Percentiles rank a stretch among this genome's conserved stretches.
Conservation (phyloP, 2,113 vertebrate genomes). For the Antigone vipio region DNA sequence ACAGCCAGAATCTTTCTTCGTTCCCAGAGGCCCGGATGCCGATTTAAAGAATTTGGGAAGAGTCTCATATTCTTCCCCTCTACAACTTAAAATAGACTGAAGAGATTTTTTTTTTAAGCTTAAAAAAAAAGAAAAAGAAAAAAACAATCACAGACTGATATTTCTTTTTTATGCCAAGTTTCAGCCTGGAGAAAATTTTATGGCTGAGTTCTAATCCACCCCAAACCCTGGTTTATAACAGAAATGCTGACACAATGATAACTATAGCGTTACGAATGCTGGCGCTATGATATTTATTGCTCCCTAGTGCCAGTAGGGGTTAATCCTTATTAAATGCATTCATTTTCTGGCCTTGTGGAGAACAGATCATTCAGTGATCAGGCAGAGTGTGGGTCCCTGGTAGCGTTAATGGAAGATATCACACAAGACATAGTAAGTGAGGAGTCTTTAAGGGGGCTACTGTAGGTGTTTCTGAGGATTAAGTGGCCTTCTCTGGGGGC, state of each 20-base stretch:
- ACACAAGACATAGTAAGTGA: background rate
- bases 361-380: constrained; percentile 45
- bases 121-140: background rate
- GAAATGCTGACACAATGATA: constrained; percentile 76
- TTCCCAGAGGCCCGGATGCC: background rate
- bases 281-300: constrained; percentile 70
- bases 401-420: constrained; percentile 30
- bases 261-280: constrained; percentile 63
- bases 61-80: constrained; percentile 50
- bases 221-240: constrained; percentile 75
- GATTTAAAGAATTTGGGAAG: constrained; percentile 35
- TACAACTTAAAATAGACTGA: constrained; percentile 48
- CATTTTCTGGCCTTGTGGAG: constrained; percentile 61
- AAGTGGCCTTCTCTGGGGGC: background rate
- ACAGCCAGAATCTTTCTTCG: constrained; percentile 14
- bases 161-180: constrained; percentile 72
- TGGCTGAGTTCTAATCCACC: constrained; percentile 74
- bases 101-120: background rate
- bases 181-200: constrained; percentile 78
- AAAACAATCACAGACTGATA: constrained; percentile 37
- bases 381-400: background rate
- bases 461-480: constrained; percentile 31
- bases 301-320: constrained; percentile 71
- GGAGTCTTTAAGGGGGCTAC: constrained; percentile 3
- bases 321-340: constrained; percentile 72